Evolutionary conservation across 1,140 invertebrate genomes (phyloP), one percentile per base, ranked within the genome.

Genomic region (Heliothis subflexa): DNA sequence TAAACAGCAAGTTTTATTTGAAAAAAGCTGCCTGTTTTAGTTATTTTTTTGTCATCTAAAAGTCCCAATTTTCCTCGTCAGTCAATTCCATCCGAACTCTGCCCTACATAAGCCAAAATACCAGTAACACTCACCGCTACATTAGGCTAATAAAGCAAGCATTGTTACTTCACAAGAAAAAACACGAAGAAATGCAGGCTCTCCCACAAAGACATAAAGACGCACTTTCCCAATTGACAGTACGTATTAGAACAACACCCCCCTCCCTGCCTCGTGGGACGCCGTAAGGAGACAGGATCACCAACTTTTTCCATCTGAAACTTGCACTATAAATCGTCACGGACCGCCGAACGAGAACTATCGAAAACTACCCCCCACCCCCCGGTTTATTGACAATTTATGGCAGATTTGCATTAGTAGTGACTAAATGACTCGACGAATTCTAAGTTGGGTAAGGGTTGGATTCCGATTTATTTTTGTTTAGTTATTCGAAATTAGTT

Each of bases 271-370:
- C 73, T 59, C 73, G 25, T 71, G 86, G 88, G 88, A 89, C 81
- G 78, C 83, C 80, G 78, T 79, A 85, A 74, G 82, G 81, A 88
- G 82, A 85, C 83, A 84, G 87, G 86, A 88, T 92, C 88, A 88
- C 87, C 71, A 93, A 93, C 85, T 93, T 93, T 93, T 93, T 93
- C 91, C 87, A 93, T 93, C 87, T 91, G 86, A 91, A 92, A 93
- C 85, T 93, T 93, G 50, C 73, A 89, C 90, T 89, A 92, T 93
- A 91, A 92, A 93, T 92, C 87, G 88, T 87, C 82, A 86, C 77
- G 83, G 82, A 14, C 82, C 81, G 79, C 49, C 79, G 80, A 76
- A 77, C 79, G 66, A 40, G 68, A 79, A 79, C 81, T 79, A 83
- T 82, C 82, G 80, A 68, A 77, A 86, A 85, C 83, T 84, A 85